Conservation (phyloP, 2,113 vertebrate genomes). For the Calyptomena viridis region DNA sequence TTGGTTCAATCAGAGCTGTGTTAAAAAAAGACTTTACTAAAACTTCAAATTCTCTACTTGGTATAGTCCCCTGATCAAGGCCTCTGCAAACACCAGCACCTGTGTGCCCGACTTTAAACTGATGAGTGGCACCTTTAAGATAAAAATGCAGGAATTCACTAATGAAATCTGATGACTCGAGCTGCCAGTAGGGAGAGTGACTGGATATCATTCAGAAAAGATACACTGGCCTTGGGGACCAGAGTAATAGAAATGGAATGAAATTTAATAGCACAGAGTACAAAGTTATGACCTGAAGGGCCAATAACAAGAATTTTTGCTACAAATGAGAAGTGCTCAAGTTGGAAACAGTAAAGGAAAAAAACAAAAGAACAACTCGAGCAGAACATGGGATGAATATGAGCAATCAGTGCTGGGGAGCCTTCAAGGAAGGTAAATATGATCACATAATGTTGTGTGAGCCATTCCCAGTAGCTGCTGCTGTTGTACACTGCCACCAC, state of each 20-base stretch:
- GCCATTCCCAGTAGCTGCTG: not conserved
- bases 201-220: not conserved
- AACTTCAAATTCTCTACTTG: not conserved
- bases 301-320: constrained; percentile 19
- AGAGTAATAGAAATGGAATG: constrained; percentile 36
- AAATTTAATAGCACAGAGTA: constrained; percentile 39
- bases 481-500: not conserved
- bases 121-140: constrained; percentile 11
- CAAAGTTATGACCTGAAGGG: constrained; percentile 33
- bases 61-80: not conserved
- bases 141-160: not conserved
- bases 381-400: not conserved
- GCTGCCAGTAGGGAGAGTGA: constrained; percentile 15
- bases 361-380: not conserved
- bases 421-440: not conserved
- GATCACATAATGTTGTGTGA: not conserved
- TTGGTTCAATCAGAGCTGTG: not conserved
- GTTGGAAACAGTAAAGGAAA: constrained; percentile 4
- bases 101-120: not conserved
- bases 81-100: not conserved
- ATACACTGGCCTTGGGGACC: constrained; percentile 17
- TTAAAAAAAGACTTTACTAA: not conserved
- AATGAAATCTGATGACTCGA: not conserved
- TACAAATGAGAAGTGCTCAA: constrained; percentile 11
- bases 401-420: not conserved